These are phyloP conservation scores for Ormyrus rosae DNA, from an alignment of 2,888 invertebrate genomes.

Conservation along the genomic window DNA sequence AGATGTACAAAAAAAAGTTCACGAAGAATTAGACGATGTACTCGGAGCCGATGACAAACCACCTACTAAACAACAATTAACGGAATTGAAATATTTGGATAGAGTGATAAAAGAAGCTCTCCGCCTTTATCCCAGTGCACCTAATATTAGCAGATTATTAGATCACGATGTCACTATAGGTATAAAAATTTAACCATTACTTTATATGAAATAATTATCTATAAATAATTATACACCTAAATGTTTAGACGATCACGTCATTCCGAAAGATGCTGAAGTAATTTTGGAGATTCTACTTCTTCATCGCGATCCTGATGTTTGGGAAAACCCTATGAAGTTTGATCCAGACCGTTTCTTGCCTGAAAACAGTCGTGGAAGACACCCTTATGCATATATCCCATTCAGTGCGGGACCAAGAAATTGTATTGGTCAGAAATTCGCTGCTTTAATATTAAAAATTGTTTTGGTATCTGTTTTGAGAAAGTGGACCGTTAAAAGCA, in stretches of 20 bases:
- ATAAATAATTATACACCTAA: neutral
- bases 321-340: constrained; percentile 76
- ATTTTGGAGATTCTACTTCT: constrained; percentile 74
- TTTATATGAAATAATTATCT: neutral
- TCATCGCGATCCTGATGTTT: constrained; percentile 76
- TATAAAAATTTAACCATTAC: constrained; percentile 49
- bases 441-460: constrained; percentile 64
- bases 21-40: constrained; percentile 74
- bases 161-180: constrained; percentile 76
- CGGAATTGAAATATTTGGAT: constrained; percentile 78
- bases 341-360: constrained; percentile 76
- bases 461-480: constrained; percentile 61
- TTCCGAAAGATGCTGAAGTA: constrained; percentile 75
- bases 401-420: constrained; percentile 71
- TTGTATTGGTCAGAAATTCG: constrained; percentile 69
- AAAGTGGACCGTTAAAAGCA: constrained; percentile 65
- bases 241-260: constrained; percentile 68
- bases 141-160: constrained; percentile 76
- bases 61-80: constrained; percentile 70
- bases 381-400: constrained; percentile 69
- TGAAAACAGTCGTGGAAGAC: constrained; percentile 67
- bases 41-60: constrained; percentile 67
- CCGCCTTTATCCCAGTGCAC: constrained; percentile 78
- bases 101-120: constrained; percentile 79
- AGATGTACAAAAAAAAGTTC: constrained; percentile 76